Evolutionary conservation across 2,113 vertebrate species (phyloP).

Genomic region (Sporophila hypoxantha): DNA sequence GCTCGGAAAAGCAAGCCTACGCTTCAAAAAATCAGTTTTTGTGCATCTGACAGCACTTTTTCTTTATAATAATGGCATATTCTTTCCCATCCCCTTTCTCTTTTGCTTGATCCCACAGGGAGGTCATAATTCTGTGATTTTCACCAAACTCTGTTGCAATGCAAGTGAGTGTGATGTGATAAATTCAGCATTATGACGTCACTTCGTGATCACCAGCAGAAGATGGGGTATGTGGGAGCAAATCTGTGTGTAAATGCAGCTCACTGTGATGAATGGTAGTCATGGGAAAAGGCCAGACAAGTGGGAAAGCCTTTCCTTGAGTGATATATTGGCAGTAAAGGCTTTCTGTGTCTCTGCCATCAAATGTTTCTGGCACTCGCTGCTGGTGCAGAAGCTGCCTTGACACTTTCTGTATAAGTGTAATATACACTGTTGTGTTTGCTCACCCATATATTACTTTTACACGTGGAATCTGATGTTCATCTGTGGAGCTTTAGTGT

Average conservation of each 20-base stretch:
- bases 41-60: constrained; percentile 34
- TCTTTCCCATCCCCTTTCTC: constrained; percentile 59
- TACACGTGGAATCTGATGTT: background rate
- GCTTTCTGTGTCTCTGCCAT: constrained; percentile 44
- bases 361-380: background rate
- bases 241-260: background rate
- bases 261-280: background rate
- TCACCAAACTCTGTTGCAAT: constrained; percentile 64
- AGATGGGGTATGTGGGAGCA: constrained; percentile 57
- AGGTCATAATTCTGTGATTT: constrained; percentile 64
- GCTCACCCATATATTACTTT: constrained; percentile 12
- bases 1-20: background rate
- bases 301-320: constrained; percentile 14
- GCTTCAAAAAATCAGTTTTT: background rate
- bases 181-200: constrained; percentile 62
- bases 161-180: constrained; percentile 65
- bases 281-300: background rate
- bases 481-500: constrained; percentile 7
- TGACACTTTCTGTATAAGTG: constrained; percentile 20
- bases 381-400: constrained; percentile 37
- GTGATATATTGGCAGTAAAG: constrained; percentile 1
- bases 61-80: constrained; percentile 53
- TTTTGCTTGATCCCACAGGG: constrained; percentile 63
- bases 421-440: constrained; percentile 31
- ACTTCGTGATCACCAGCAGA: constrained; percentile 54